These are phyloP conservation scores for Cantharis lateralis DNA, from an alignment of 2,888 invertebrate species.

Conservation along the genomic window DNA sequence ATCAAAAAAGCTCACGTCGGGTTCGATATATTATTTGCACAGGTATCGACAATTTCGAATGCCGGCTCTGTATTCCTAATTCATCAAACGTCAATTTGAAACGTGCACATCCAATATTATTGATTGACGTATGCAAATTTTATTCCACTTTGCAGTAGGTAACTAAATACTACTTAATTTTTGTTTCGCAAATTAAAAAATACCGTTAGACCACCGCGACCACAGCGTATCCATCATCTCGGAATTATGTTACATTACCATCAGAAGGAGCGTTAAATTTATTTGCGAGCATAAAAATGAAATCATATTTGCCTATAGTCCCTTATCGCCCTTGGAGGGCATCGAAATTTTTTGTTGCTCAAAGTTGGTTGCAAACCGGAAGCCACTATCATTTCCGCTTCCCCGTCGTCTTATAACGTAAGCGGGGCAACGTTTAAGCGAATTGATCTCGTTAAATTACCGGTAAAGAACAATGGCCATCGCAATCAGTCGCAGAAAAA, in stretches of 20 bases:
- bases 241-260: background rate
- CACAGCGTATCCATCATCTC: background rate
- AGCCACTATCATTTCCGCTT: slow-evolving; percentile 49
- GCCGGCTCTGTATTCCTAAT: background rate
- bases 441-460: slow-evolving; percentile 51
- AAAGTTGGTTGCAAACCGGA: slow-evolving; percentile 42
- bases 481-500: slow-evolving; percentile 44
- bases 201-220: background rate
- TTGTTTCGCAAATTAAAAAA: background rate
- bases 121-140: slow-evolving; percentile 19
- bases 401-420: slow-evolving; percentile 41
- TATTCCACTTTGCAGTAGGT: slow-evolving; percentile 10
- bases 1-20: background rate
- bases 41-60: background rate
- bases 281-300: background rate
- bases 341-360: slow-evolving; percentile 35
- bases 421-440: slow-evolving; percentile 47
- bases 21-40: background rate
- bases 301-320: background rate
- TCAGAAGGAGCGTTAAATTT: background rate
- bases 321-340: slow-evolving; percentile 7
- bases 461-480: slow-evolving; percentile 48
- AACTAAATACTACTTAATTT: background rate
- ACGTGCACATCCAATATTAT: background rate
- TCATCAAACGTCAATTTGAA: background rate